Evolutionary conservation across 2,113 vertebrate genomes (phyloP).

Genomic region (Catharus minimus): DNA sequence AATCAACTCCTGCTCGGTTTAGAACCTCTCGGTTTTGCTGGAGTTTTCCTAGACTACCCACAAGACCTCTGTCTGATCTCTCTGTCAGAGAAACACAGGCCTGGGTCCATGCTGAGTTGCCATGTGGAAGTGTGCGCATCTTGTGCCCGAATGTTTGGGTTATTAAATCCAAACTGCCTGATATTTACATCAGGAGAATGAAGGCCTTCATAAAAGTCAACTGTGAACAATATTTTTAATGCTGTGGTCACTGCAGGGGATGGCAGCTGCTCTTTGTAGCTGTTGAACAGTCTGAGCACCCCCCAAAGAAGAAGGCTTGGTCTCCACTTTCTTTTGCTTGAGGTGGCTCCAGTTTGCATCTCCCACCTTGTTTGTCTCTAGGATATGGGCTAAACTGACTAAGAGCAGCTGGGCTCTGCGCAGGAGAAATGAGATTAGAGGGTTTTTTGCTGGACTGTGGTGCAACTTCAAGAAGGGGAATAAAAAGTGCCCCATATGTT

Average conservation of each 20-base stretch:
- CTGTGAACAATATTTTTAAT: not conserved
- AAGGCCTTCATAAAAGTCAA: not conserved
- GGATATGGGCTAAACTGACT: not conserved
- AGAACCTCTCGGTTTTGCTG: not conserved
- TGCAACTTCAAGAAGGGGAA: not conserved
- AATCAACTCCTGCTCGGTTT: not conserved
- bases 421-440: not conserved
- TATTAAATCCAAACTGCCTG: not conserved
- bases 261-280: not conserved
- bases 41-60: not conserved
- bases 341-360: not conserved
- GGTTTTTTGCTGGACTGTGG: not conserved
- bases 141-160: not conserved
- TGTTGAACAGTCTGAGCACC: not conserved
- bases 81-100: not conserved
- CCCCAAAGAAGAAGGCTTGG: not conserved
- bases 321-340: not conserved
- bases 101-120: fast-evolving
- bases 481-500: not conserved
- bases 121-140: not conserved
- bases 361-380: not conserved
- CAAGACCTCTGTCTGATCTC: not conserved
- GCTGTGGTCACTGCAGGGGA: not conserved
- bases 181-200: not conserved
- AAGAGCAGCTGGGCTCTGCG: not conserved